Percentiles rank a stretch among this genome's conserved stretches.
These are phyloP conservation scores for Lacanobia wlatinum DNA, from an alignment of 2,888 invertebrate genomes.

Conservation along the genomic window DNA sequence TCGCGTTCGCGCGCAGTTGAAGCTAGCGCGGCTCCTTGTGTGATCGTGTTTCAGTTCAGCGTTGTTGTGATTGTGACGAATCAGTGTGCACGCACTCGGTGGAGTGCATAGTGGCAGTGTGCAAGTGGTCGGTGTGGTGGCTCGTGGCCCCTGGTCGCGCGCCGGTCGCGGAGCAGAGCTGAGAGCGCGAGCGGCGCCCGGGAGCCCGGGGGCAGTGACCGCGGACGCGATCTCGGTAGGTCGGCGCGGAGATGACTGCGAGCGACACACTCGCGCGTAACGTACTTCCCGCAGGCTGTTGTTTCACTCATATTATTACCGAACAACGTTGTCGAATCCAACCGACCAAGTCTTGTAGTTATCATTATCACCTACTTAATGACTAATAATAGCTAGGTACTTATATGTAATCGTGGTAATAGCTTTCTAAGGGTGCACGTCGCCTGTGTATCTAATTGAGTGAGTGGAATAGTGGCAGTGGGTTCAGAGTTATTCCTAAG, in stretches of 20 bases:
- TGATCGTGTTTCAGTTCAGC: conserved; percentile 28
- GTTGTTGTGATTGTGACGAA: conserved; percentile 16
- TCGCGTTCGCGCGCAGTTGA: conserved; percentile 45
- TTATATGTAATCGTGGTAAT: neutral
- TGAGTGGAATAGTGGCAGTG: neutral
- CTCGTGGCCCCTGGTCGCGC: conserved; percentile 19
- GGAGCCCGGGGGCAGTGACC: conserved; percentile 80
- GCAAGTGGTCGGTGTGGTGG: conserved; percentile 29
- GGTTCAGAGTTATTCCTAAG: neutral
- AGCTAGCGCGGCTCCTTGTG: conserved; percentile 37
- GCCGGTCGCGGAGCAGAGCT: conserved; percentile 8
- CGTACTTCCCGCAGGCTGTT: conserved; percentile 34
- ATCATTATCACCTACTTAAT: conserved; percentile 1
- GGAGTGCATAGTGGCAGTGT: conserved; percentile 28
- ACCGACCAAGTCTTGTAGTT: conserved; percentile 14
- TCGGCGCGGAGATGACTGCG: conserved; percentile 64
- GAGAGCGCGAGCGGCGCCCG: conserved; percentile 44
- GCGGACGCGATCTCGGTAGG: conserved; percentile 75
- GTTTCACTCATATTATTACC: conserved; percentile 22
- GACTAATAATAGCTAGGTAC: neutral
- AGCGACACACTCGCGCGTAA: conserved; percentile 60
- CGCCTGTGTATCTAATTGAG: neutral
- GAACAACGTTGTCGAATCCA: conserved; percentile 17
- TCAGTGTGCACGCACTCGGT: conserved; percentile 17
- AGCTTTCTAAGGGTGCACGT: neutral